Percentiles rank a stretch among this genome's conserved stretches.
These are phyloP conservation scores for Vesta saturnalis DNA, from an alignment of 2,888 invertebrate genomes.

Conservation along the genomic window DNA sequence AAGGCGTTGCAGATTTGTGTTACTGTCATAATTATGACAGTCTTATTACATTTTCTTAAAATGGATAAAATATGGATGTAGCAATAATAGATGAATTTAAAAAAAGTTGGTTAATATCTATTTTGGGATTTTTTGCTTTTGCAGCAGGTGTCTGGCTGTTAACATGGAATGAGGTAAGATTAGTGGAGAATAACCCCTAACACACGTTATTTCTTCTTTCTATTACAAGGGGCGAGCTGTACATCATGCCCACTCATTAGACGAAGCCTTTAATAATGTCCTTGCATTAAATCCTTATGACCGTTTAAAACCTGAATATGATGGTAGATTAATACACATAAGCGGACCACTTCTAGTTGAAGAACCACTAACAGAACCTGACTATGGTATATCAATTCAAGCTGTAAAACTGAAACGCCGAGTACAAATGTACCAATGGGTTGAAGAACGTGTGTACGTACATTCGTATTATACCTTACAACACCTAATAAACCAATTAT, in stretches of 20 bases:
- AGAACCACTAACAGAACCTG: conserved; percentile 86
- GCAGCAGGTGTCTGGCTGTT: conserved; percentile 75
- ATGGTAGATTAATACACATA: conserved; percentile 81
- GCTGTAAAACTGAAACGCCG: conserved; percentile 85
- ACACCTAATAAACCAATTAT: conserved; percentile 15
- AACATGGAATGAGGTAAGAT: conserved; percentile 85
- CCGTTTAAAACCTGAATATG: conserved; percentile 68
- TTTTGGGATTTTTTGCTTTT: conserved; percentile 74
- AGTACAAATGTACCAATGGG: conserved; percentile 96
- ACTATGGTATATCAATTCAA: conserved; percentile 85
- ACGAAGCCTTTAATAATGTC: conserved; percentile 77
- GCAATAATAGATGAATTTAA: conserved; percentile 67
- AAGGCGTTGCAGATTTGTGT: conserved; percentile 19
- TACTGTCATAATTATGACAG: conserved; percentile 9
- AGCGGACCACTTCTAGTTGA: conserved; percentile 77
- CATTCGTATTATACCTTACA: conserved; percentile 20
- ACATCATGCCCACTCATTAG: conserved; percentile 78
- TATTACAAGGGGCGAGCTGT: conserved; percentile 86
- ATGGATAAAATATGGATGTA: conserved; percentile 41
- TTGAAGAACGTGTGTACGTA: conserved; percentile 77
- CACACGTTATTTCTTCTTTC: conserved; percentile 22
- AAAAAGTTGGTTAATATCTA: conserved; percentile 77
- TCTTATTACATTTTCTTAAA: conserved; percentile 7
- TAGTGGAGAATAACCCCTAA: neutral
- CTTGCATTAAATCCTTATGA: conserved; percentile 63